Base-by-base conservation (phyloP, 2,888 invertebrate genomes). In the Torymus aiolomorphi region DNA sequence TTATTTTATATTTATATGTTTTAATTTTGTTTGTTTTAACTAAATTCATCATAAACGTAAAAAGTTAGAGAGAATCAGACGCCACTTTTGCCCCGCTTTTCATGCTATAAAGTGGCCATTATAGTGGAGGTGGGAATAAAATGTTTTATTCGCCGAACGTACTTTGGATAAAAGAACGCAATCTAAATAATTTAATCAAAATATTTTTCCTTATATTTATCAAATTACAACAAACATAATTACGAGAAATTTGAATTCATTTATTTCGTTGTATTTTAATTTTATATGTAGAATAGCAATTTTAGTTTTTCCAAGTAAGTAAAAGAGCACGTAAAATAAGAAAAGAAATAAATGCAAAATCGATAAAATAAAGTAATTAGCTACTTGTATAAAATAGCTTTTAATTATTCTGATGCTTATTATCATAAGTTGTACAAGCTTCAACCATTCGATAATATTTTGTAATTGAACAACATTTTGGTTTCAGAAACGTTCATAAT, bases 401-500 rank as follows among this genome's bases (percentile, higher is more conserved):
- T 67, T 73, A 73, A 66, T 59, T 66, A 54, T 79, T 79, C 18
- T n/a, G 54, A 72, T 73, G 42, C 24, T 54, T 72, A 54, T 51
- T 62, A 62, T 51, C 65, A 59, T 56, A 69, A 77, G 65, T 75
- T 56, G 75, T 74, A 67, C 80, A 82, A 82, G 78, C 80, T 82
- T 73, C 80, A 84, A 83, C 83, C 77, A 74, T 83, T 81, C 80
- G 75, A 84, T 84, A 82, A 83, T 85, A 87, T 82, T 84, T 42
- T 86, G 84, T 84, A 84, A 83, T 88, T 89, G 89, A 89, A 89
- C 89, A 89, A 89, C 89, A 89, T 89, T 89, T 88, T 88, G 89
- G 89, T 87, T 87, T 88, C 86, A 86, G 87, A 88, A 88, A 86
- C 86, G 87, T 85, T 84, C 66, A 83, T 85, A 85, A 82, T 85